Conservation (phyloP, 2,113 vertebrate species). For the Boulengeromyrus knoepffleri region DNA sequence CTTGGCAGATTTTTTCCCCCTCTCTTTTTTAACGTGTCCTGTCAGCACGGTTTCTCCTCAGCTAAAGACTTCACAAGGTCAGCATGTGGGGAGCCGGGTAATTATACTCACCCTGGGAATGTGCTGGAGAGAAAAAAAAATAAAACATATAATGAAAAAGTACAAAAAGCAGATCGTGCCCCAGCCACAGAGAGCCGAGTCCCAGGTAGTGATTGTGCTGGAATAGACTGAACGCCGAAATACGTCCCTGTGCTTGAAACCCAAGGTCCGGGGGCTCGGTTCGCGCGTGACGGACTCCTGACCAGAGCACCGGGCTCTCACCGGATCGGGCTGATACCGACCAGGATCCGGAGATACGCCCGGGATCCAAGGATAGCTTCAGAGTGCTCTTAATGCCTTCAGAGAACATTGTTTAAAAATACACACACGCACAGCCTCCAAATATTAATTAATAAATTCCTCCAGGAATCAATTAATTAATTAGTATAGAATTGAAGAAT, state of each 20-base stretch:
- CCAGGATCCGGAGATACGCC: neutral
- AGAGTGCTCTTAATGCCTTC: neutral
- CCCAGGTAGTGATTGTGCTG: neutral
- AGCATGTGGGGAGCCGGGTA: neutral
- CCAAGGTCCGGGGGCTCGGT: neutral
- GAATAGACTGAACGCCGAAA: neutral
- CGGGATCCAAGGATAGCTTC: neutral
- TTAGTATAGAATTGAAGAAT: neutral
- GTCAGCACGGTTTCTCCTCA: neutral
- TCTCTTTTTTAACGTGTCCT: neutral
- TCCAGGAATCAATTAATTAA: neutral
- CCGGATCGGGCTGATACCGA: neutral
- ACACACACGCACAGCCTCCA: neutral
- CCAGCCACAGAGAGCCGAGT: neutral
- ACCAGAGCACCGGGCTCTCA: neutral
- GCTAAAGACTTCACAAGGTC: constrained; percentile 6
- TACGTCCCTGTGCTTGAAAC: neutral
- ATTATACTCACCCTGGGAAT: neutral
- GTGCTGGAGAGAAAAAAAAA: neutral
- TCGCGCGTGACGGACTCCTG: neutral
- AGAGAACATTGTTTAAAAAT: neutral
- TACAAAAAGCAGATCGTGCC: neutral
- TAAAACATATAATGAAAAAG: neutral
- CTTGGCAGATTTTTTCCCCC: neutral
- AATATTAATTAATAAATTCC: neutral